Percentiles rank a stretch among this genome's conserved stretches.
Conservation (phyloP, 2,797 vertebrate species). For the Oreochromis grahami region DNA sequence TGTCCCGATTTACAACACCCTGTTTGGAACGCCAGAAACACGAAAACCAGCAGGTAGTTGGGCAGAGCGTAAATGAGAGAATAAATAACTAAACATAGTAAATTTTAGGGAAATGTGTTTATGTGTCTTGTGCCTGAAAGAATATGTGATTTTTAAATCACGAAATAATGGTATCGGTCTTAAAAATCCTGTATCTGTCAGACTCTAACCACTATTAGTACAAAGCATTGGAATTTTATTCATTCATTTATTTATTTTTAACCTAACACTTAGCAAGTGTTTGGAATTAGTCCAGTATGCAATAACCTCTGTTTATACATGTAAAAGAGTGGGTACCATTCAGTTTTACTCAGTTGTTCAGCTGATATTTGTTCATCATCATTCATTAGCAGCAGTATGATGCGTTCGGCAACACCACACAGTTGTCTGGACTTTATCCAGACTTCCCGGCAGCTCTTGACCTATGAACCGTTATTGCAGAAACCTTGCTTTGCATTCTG, state of each 20-base stretch:
- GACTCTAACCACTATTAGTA: not conserved
- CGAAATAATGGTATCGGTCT: accelerated
- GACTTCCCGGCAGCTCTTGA: not conserved
- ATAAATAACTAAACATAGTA: not conserved
- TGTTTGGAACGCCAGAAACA: not conserved
- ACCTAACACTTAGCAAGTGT: not conserved
- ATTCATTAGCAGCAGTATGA: not conserved
- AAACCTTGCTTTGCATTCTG: not conserved
- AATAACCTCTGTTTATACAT: not conserved
- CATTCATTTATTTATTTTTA: not conserved
- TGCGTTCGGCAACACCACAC: accelerated
- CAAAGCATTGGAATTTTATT: not conserved
- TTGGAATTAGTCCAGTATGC: not conserved
- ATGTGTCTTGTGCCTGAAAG: not conserved
- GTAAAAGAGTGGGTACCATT: not conserved
- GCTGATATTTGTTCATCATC: not conserved
- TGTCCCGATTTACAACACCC: not conserved
- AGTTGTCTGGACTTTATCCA: not conserved
- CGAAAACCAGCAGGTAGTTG: not conserved
- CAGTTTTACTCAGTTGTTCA: not conserved
- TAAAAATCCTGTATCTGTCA: not conserved
- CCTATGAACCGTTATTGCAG: not conserved
- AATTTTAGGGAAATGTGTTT: not conserved
- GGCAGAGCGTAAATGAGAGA: not conserved
- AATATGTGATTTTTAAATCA: not conserved